Conservation (phyloP, 2,888 invertebrate genomes). For the Tachina lurida region DNA sequence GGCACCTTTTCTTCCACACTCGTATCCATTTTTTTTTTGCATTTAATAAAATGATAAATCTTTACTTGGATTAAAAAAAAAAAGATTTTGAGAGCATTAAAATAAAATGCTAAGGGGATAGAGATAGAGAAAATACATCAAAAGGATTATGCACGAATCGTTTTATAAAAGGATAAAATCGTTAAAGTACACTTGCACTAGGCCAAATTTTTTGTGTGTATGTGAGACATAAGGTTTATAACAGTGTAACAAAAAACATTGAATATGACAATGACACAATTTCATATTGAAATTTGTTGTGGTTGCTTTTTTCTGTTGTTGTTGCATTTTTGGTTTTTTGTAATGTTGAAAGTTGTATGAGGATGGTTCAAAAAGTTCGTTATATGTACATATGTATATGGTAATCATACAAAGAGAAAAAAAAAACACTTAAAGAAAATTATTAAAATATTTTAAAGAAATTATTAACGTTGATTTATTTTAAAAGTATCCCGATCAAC, state of each 20-base stretch:
- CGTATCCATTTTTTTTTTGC: not conserved
- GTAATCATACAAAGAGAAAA: too few relatives aligned
- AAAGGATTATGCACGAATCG: slow-evolving; percentile 30
- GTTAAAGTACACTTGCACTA: slow-evolving; percentile 48
- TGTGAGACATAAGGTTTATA: not conserved
- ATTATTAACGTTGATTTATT: too few relatives aligned
- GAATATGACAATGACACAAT: slow-evolving; percentile 70
- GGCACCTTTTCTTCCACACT: not conserved
- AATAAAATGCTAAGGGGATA: slow-evolving; percentile 1
- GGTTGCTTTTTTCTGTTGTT: not conserved
- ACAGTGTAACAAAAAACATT: slow-evolving; percentile 22
- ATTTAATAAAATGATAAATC: slow-evolving; percentile 22
- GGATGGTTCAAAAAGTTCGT: not conserved
- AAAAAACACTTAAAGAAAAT: too few relatives aligned
- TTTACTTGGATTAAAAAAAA: slow-evolving; percentile 10
- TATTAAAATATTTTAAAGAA: too few relatives aligned
- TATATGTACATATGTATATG: too few relatives aligned
- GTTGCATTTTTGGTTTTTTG: slow-evolving; percentile 24
- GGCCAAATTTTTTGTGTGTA: not conserved
- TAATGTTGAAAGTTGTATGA: slow-evolving; percentile 22
- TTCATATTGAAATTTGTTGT: slow-evolving; percentile 53
- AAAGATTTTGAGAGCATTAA: slow-evolving; percentile 26
- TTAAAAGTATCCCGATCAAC: too few relatives aligned
- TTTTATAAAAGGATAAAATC: slow-evolving; percentile 3
- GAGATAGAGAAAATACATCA: not conserved